phyloP scores from a whole-genome alignment of 1,140 invertebrate genomes.

The Zaprionus taronus region DNA sequence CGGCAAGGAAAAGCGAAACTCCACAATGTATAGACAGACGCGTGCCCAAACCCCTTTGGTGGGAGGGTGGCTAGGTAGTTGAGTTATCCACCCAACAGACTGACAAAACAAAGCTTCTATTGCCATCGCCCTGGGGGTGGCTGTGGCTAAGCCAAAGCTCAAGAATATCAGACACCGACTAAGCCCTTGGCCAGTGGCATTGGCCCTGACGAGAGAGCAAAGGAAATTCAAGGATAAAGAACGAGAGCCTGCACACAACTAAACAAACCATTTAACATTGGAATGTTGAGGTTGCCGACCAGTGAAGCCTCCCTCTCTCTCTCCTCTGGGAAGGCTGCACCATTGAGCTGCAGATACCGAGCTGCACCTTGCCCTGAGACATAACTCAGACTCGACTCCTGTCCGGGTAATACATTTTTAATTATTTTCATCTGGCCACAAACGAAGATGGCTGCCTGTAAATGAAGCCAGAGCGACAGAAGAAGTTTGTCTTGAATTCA shows the following conservation, averaged over 20 bases:
- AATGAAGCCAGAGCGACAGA: neutral
- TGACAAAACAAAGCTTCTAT: conserved; percentile 27
- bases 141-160: conserved; percentile 18
- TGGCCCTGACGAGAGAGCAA: conserved; percentile 51
- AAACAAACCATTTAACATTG: conserved; percentile 50
- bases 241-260: conserved; percentile 16
- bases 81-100: conserved; percentile 23
- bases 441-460: neutral
- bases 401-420: conserved; percentile 53
- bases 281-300: conserved; percentile 44
- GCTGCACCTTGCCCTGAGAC: neutral
- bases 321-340: neutral
- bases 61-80: conserved; percentile 1
- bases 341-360: neutral
- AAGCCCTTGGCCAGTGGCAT: conserved; percentile 51
- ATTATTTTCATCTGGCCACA: conserved; percentile 40
- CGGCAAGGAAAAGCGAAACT: conserved; percentile 49
- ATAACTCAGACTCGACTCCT: neutral
- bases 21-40: conserved; percentile 16
- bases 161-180: conserved; percentile 22
- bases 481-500: neutral
- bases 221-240: conserved; percentile 51
- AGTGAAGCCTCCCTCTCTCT: too few relatives aligned
- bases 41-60: neutral
- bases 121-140: neutral